phyloP scores from a whole-genome alignment of 1,140 invertebrate species.

The Sycophila sp. region DNA sequence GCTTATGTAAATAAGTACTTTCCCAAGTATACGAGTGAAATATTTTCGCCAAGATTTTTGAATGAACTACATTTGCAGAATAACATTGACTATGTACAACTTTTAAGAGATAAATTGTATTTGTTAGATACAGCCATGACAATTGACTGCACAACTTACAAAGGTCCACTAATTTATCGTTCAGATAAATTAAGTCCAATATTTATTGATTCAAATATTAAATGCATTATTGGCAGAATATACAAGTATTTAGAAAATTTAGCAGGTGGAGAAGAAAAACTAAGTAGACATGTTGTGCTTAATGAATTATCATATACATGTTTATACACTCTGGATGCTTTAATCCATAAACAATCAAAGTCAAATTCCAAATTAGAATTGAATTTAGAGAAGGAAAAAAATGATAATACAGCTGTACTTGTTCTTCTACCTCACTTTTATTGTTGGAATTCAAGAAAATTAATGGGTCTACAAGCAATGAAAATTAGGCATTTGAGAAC shows the following conservation, averaged over 20 bases:
- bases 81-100: slow-evolving; percentile 41
- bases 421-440: slow-evolving; percentile 76
- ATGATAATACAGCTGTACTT: slow-evolving; percentile 68
- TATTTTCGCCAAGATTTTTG: slow-evolving; percentile 74
- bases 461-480: slow-evolving; percentile 74
- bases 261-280: slow-evolving; percentile 59
- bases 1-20: slow-evolving; percentile 75
- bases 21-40: slow-evolving; percentile 70
- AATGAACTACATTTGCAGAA: slow-evolving; percentile 67
- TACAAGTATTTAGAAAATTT: slow-evolving; percentile 59
- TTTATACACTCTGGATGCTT: slow-evolving; percentile 72
- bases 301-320: slow-evolving; percentile 69
- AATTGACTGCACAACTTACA: slow-evolving; percentile 71
- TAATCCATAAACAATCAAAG: slow-evolving; percentile 46
- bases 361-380: neutral
- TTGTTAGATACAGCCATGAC: slow-evolving; percentile 74
- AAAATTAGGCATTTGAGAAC: slow-evolving; percentile 71
- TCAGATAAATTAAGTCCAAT: neutral
- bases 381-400: slow-evolving; percentile 44
- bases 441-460: slow-evolving; percentile 64
- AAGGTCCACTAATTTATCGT: slow-evolving; percentile 70
- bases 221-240: slow-evolving; percentile 66
- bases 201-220: slow-evolving; percentile 68
- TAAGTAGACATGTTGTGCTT: slow-evolving; percentile 66
- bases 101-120: slow-evolving; percentile 67